Base-by-base conservation (phyloP, 1,140 invertebrate genomes). In the Conus ventricosus region DNA sequence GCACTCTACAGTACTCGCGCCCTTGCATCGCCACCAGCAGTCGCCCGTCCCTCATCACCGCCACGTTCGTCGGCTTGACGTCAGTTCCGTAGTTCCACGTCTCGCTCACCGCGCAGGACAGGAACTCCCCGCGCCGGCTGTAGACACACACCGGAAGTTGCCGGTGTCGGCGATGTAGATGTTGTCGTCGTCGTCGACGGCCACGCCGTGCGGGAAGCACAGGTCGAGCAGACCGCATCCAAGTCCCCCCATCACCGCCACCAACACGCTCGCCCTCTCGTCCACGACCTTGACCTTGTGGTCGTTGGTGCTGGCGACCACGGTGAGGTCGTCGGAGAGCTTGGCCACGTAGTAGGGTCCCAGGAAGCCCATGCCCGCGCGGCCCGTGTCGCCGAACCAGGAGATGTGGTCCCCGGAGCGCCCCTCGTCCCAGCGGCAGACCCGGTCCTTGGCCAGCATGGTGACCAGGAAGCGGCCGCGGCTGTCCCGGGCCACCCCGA, bases 11-110 rank as follows among this genome's bases (percentile, higher is more conserved):
- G 85, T 87, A 87, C 15, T 25, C 75, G 20, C 53, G 39, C 67
- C 85, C 85, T 27, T 87, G 85, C 85, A 87, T 87, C 15, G 75
- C 85, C 71, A 87, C 85, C 71, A 87, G 53, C 71, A 87, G 71
- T 15, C 54, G 20, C 17, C 85, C 85, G 75, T 87, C 85, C 5
- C 60, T 53, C 67, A 87, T 57, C 71, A 78, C 71, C 5, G 51
- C 67, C 15, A 87, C 85, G 23, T 87, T 78, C 20, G 85, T 87
- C 4, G 85, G 85, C 71, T 87, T 87, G 17, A 87, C 85, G 25
- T 87, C 75, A 15, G 15, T 75, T 10, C 85, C 85, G 75, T 87
- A 87, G 54, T 76, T 54, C 85, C 85, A 87, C n/a, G 85, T 87
- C 53, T 87, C 85, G 17, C 13, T 57, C 51, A 87, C 85, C 1